Percentiles rank a stretch among this genome's conserved stretches.
Evolutionary conservation across 1,140 invertebrate genomes (phyloP).

Genomic region (Lepidurus arcticus): DNA sequence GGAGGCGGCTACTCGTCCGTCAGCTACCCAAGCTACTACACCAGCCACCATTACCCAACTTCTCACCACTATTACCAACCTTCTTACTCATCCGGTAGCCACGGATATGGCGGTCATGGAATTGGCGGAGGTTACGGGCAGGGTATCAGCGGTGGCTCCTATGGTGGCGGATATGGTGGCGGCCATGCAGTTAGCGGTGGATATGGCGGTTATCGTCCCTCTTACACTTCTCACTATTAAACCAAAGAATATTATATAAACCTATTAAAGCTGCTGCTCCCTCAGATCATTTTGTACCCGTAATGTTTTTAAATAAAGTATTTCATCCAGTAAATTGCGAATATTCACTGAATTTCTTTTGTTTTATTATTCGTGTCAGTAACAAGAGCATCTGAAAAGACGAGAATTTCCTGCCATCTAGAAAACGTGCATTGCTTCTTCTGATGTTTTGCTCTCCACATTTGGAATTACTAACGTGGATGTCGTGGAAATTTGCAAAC

Average conservation of each 20-base stretch:
- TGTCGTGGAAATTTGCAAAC: too few relatives aligned
- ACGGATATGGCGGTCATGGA: background rate
- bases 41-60: background rate
- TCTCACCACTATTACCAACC: background rate
- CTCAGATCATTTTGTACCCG: too few relatives aligned
- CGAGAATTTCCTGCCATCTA: too few relatives aligned
- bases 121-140: background rate
- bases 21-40: conserved; percentile 1
- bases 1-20: background rate
- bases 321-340: too few relatives aligned
- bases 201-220: background rate
- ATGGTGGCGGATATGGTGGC: background rate
- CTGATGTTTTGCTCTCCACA: too few relatives aligned
- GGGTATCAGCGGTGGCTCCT: background rate
- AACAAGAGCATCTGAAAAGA: too few relatives aligned
- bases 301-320: too few relatives aligned
- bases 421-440: background rate
- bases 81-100: too few relatives aligned
- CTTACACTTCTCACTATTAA: background rate
- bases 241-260: background rate
- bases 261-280: too few relatives aligned
- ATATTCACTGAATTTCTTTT: too few relatives aligned
- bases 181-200: background rate
- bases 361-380: too few relatives aligned
- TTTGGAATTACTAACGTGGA: too few relatives aligned